Percentiles rank a stretch among this genome's conserved stretches.
Conservation (phyloP, 2,888 invertebrate species). For the Eucriotettix oculatus region DNA sequence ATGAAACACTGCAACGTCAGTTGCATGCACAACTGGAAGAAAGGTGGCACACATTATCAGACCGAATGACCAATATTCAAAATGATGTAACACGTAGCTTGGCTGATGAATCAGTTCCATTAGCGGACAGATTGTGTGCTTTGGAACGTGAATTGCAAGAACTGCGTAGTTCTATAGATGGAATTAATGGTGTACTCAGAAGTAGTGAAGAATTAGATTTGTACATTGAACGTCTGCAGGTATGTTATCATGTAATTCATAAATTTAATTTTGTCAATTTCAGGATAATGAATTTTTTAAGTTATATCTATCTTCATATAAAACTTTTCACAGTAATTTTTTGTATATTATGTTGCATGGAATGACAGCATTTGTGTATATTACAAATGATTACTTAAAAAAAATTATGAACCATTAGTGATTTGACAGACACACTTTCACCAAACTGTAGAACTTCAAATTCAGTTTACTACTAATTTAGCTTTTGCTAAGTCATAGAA, state of each 20-base stretch:
- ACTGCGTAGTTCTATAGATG: constrained; percentile 48
- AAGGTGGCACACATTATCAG: constrained; percentile 51
- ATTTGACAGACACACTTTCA: too few species aligned
- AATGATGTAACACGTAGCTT: constrained; percentile 30
- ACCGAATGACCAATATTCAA: constrained; percentile 31
- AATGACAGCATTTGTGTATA: too few species aligned
- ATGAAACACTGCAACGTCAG: constrained; percentile 65
- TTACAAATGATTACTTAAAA: too few species aligned
- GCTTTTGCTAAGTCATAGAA: too few species aligned
- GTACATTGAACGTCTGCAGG: constrained; percentile 62
- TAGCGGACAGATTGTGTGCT: constrained; percentile 54
- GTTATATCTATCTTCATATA: too few species aligned
- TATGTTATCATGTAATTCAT: constrained; percentile 7
- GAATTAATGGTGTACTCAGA: constrained; percentile 60
- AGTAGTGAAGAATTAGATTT: constrained; percentile 67
- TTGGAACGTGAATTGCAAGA: constrained; percentile 64
- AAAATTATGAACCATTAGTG: too few species aligned
- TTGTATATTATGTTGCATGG: too few species aligned
- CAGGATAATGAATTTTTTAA: too few species aligned
- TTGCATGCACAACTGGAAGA: constrained; percentile 62
- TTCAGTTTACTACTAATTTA: too few species aligned
- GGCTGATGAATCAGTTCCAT: constrained; percentile 54
- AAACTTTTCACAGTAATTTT: too few species aligned
- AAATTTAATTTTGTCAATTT: too few species aligned
- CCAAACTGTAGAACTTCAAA: too few species aligned